phyloP scores from a whole-genome alignment of 2,797 vertebrate genomes.

The Melopsittacus undulatus region DNA sequence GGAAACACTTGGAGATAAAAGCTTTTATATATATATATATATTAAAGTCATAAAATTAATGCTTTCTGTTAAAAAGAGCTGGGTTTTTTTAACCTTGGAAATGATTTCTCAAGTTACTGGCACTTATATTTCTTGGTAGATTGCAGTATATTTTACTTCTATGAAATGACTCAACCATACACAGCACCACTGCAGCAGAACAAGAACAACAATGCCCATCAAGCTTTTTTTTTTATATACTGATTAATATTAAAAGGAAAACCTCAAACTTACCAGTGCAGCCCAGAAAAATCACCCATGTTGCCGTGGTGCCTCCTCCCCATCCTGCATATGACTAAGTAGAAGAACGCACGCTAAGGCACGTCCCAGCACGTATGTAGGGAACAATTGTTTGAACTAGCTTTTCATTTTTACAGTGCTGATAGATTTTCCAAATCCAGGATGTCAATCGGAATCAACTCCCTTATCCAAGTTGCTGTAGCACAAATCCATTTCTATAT shows the following conservation, averaged over 20 bases:
- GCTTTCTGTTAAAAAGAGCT: slow-evolving; percentile 6
- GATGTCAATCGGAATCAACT: not conserved
- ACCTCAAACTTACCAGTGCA: slow-evolving; percentile 28
- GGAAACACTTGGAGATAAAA: slow-evolving; percentile 8
- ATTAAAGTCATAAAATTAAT: slow-evolving; percentile 4
- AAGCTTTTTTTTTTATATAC: slow-evolving; percentile 27
- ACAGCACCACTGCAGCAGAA: slow-evolving; percentile 44
- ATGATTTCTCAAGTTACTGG: not conserved
- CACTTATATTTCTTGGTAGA: not conserved
- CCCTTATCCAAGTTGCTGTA: not conserved
- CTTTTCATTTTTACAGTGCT: not conserved
- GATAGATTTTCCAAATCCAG: not conserved
- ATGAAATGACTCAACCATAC: slow-evolving; percentile 46
- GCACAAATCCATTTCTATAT: not conserved
- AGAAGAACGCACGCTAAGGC: not conserved
- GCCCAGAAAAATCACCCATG: slow-evolving; percentile 8
- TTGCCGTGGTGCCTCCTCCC: not conserved
- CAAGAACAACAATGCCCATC: slow-evolving; percentile 18
- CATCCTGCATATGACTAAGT: not conserved
- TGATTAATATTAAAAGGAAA: slow-evolving; percentile 51
- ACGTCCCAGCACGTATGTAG: rapidly evolving
- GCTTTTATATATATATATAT: not conserved
- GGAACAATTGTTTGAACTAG: not conserved
- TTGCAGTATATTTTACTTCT: not conserved
- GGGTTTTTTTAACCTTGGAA: slow-evolving; percentile 8